Evolutionary conservation across 2,888 invertebrate species (phyloP), one percentile per base, ranked within the genome.

Genomic region (Margaritifera margaritifera): DNA sequence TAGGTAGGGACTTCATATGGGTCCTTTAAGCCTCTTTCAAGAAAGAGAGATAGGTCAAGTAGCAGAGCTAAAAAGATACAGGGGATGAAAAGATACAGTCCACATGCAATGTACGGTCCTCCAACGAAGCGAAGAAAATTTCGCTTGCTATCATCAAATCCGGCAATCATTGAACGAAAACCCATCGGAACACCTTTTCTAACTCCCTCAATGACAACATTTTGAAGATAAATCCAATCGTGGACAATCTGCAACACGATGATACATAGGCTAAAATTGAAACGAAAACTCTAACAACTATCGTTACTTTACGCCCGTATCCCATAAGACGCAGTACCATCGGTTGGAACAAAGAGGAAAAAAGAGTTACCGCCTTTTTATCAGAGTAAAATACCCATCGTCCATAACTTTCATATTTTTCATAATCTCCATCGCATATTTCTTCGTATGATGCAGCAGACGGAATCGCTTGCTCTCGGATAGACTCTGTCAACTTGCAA

Each of bases 121-220:
- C 77, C 77, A 18, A 79, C 55, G 27, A 58, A 64, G 1, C 65
- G 58, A 6, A 79, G 65, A 55, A 77, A 79, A 59, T 76, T 79
- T 2, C 20, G 1, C 27, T 63, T 59, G 51, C 77, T 77, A 15
- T 71, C 42, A 25, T 69, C 25, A 60, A 69, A 76, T 27, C 79
- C 79, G 2, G 79, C 69, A 1, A 69, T 27, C 63, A 79, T 68
- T 4, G 79, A 79, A 6, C 75, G 58, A 66, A 79, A 79, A 2
- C 75, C 77, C 57, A 77, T 63, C 19, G 76, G 77, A 2, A 74
- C 74, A 1, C 79, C 79, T 31, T 71, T 72, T 3, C 61, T 24
- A 5, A 77, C 69, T 62, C 74, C 70, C 20, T 61, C 64, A 15
- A 63, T 56, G 4, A 79, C 69, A 56, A 70, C 71, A 4, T 66